phyloP scores from a whole-genome alignment of 1,140 invertebrate species.

The Lordiphosa collinella region DNA sequence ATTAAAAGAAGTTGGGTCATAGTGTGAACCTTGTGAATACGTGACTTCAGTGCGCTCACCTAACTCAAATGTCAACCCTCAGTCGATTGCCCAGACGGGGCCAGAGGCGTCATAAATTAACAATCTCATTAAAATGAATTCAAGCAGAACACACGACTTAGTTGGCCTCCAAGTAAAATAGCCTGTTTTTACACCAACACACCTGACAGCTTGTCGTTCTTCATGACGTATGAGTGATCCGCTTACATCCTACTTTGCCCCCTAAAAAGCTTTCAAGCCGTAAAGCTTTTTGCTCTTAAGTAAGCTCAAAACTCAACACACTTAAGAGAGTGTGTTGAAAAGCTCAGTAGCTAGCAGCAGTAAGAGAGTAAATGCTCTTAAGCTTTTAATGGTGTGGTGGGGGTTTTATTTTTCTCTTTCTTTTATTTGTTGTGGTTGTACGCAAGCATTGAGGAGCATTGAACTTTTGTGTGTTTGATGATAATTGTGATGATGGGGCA shows the following conservation, averaged over 20 bases:
- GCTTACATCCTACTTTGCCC: slow-evolving; percentile 11
- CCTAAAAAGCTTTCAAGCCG: slow-evolving; percentile 27
- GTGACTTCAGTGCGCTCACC: too few species aligned
- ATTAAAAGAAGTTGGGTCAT: background rate
- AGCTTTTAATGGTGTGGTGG: background rate
- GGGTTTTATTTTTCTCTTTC: too few species aligned
- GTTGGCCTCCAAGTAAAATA: background rate
- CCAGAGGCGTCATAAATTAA: slow-evolving; percentile 43
- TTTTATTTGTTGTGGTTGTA: slow-evolving; percentile 28
- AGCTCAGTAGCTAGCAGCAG: slow-evolving; percentile 25
- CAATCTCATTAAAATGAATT: slow-evolving; percentile 29
- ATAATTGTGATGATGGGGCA: background rate
- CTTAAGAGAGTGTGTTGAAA: slow-evolving; percentile 48
- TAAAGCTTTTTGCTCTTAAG: slow-evolving; percentile 41
- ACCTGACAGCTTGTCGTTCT: slow-evolving; percentile 6
- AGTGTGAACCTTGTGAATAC: too few species aligned
- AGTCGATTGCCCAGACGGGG: slow-evolving; percentile 27
- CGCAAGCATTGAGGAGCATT: slow-evolving; percentile 34
- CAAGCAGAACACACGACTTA: slow-evolving; percentile 12
- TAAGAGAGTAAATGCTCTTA: background rate
- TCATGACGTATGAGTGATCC: slow-evolving; percentile 30
- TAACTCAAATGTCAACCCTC: slow-evolving; percentile 2
- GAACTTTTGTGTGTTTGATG: slow-evolving; percentile 41
- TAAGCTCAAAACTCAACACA: slow-evolving; percentile 32
- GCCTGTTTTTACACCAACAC: too few species aligned